Conservation (phyloP, 37 sponge, comb jelly and placozoan species). For the Diacarnus erythraeanus region DNA sequence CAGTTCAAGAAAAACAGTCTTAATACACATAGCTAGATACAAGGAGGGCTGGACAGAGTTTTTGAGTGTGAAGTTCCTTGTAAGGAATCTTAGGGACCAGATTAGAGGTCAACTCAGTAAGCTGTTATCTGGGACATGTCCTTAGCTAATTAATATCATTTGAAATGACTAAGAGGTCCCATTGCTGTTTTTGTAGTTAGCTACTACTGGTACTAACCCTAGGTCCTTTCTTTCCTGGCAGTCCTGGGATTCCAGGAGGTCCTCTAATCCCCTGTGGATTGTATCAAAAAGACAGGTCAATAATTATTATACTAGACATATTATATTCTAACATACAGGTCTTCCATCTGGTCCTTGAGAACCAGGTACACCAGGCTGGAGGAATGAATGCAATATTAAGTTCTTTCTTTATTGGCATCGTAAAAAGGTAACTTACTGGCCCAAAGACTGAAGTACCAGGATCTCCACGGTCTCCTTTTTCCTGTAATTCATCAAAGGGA, state of each 20-base stretch:
- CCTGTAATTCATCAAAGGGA: too few relatives aligned
- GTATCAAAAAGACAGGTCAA: not conserved
- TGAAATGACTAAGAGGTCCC: too few relatives aligned
- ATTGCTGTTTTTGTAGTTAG: too few relatives aligned
- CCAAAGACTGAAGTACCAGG: conserved; percentile 51
- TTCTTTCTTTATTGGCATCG: not conserved
- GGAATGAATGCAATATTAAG: not conserved
- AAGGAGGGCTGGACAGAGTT: too few relatives aligned
- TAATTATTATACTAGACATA: too few relatives aligned
- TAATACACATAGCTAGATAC: too few relatives aligned
- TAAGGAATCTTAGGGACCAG: too few relatives aligned
- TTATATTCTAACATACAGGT: not conserved
- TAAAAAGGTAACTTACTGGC: conserved; percentile 33
- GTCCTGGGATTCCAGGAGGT: conserved; percentile 57
- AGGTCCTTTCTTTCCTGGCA: conserved; percentile 60
- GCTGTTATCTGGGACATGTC: too few relatives aligned
- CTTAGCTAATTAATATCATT: too few relatives aligned
- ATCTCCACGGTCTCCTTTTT: conserved; percentile 68
- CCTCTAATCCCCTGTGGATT: conserved; percentile 39
- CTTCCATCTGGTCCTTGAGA: conserved; percentile 42
- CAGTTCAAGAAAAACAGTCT: too few relatives aligned
- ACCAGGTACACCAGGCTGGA: conserved; percentile 48
- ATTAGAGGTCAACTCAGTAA: too few relatives aligned
- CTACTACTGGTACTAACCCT: conserved; percentile 27
- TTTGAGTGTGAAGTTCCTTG: too few relatives aligned